Percentiles rank a stretch among this genome's conserved stretches.
phyloP scores from a whole-genome alignment of 2,888 invertebrate genomes.

The Geophilus truncorum region DNA sequence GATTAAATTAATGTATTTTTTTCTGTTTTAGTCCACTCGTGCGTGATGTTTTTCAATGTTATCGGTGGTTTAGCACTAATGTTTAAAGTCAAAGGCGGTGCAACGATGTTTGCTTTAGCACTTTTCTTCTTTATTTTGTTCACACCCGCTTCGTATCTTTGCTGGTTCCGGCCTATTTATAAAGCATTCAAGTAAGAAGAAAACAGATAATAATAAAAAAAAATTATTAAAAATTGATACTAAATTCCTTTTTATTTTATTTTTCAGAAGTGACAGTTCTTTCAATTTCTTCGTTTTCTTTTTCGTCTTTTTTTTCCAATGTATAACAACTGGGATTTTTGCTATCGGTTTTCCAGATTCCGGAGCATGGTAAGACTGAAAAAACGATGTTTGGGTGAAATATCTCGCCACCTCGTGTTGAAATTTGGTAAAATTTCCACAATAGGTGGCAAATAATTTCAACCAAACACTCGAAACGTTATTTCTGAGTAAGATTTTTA shows the following conservation, averaged over 20 bases:
- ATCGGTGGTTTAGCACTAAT: slow-evolving; percentile 76
- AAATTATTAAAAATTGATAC: not conserved
- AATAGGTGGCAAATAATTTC: too few relatives aligned
- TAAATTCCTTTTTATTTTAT: too few relatives aligned
- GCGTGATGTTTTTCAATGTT: slow-evolving; percentile 77
- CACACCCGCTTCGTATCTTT: slow-evolving; percentile 94
- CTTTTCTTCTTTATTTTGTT: slow-evolving; percentile 84
- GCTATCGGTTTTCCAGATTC: slow-evolving; percentile 76
- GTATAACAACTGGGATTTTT: slow-evolving; percentile 79
- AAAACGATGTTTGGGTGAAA: too few relatives aligned
- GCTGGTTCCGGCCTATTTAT: slow-evolving; percentile 99
- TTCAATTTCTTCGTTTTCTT: slow-evolving; percentile 99
- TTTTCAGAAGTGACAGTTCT: slow-evolving; percentile 85
- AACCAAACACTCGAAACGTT: too few relatives aligned
- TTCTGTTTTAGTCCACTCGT: slow-evolving; percentile 72
- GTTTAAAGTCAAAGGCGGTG: slow-evolving; percentile 52
- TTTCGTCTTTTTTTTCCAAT: slow-evolving; percentile 96
- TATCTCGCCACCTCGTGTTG: too few relatives aligned
- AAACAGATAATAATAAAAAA: not conserved
- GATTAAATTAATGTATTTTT: slow-evolving; percentile 15
- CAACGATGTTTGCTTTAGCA: slow-evolving; percentile 75
- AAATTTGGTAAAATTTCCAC: too few relatives aligned
- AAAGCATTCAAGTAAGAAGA: slow-evolving; percentile 82
- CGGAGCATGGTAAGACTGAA: slow-evolving; percentile 78
- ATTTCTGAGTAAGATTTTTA: too few relatives aligned